Evolutionary conservation across 2,888 invertebrate species (phyloP), one percentile per base, ranked within the genome.

Genomic region (Bhutanitis thaidina): DNA sequence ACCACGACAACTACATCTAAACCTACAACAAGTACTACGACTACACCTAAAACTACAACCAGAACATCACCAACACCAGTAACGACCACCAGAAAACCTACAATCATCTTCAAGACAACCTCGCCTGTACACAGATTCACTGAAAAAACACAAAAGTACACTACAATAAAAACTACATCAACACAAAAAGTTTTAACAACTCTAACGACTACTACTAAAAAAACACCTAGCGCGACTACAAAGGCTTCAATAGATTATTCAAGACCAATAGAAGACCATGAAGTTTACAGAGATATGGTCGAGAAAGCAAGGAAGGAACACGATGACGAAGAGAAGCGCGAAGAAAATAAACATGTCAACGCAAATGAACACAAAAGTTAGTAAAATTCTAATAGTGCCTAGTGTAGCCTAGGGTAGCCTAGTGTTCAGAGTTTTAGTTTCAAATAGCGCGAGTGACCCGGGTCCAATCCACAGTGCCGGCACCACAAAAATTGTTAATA

Each of bases 301-400:
- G 56, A 57, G 16, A 66, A 64, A 36, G 54, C 53, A 29, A 61
- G 50, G 12, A 63, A 61, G 40, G 58, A 66, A 50, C 44, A 61
- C 14, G 27, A 16, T 0, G 50, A 59, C 9, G 62, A 62, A 52
- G 54, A 49, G 20, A 59, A 50, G 25, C 59, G 46, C 45, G 41
- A 43, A 3, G 20, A 25, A 12, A 20, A 46, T 13, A 15, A 38
- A 8, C 20, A 3, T 20, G 20, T 2, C 3, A 5, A 27, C 36
- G 7, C 37, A 2, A 37, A 41, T 15, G 7, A 53, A 29, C 25
- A 15, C 4, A 57, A 56, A 49, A 39, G 58, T 62, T 35, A 52
- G 55, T 34, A 27, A n/a, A n/a, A n/a, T n/a, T n/a, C n/a, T n/a
- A n/a, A n/a, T n/a, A n/a, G n/a, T n/a, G n/a, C n/a, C n/a, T n/a